phyloP scores from a whole-genome alignment of 2,888 invertebrate genomes.

The Gymnoscelis rufifasciata region DNA sequence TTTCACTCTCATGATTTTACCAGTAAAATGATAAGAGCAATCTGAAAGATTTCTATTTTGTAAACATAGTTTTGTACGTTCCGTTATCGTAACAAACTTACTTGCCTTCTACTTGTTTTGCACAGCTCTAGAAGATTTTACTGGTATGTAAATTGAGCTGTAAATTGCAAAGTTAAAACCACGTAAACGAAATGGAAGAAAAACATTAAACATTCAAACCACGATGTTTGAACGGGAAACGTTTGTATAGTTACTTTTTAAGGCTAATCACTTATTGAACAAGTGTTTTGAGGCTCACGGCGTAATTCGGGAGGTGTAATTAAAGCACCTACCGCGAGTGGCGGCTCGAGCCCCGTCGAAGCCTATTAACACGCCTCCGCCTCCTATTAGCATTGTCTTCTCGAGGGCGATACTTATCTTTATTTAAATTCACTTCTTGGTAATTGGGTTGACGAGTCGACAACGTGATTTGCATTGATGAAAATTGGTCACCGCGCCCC shows the following conservation, averaged over 20 bases:
- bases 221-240: constrained; percentile 14
- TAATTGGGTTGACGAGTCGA: constrained; percentile 80
- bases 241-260: constrained; percentile 61
- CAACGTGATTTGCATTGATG: constrained; percentile 80
- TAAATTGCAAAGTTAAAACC: constrained; percentile 5
- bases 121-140: neutral
- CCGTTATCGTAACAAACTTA: too few species aligned
- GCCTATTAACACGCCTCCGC: constrained; percentile 76
- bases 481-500: constrained; percentile 67
- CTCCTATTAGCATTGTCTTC: constrained; percentile 78
- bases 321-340: constrained; percentile 70
- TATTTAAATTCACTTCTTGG: constrained; percentile 80
- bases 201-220: constrained; percentile 19
- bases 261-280: constrained; percentile 74
- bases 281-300: constrained; percentile 71
- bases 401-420: constrained; percentile 79
- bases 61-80: too few species aligned
- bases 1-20: neutral
- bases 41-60: neutral
- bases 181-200: constrained; percentile 12
- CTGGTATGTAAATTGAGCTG: constrained; percentile 5
- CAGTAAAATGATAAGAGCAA: neutral
- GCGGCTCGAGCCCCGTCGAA: constrained; percentile 55
- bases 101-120: neutral
- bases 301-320: constrained; percentile 75